A percentile compares a stretch with the other conserved stretches of the same genome.
Conservation (phyloP, 2,797 vertebrate genomes). For the Pogonophryne albipinna region DNA sequence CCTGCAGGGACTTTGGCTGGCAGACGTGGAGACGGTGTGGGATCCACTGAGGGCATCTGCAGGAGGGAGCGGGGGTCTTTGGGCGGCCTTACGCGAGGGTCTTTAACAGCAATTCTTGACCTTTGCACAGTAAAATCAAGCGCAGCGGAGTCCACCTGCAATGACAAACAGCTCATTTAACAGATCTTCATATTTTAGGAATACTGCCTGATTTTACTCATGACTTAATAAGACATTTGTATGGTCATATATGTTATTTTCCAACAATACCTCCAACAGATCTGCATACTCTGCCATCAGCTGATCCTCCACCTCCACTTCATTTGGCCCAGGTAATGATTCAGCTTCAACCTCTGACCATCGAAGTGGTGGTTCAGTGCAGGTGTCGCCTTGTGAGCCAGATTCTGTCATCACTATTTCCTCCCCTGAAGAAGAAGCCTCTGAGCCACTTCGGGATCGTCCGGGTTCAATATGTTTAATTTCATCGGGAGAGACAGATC, state of each 20-base stretch:
- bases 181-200: neutral
- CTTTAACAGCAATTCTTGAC: slow-evolving; percentile 83
- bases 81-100: slow-evolving; percentile 77
- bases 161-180: slow-evolving; percentile 15
- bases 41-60: slow-evolving; percentile 75
- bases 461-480: slow-evolving; percentile 3
- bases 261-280: slow-evolving; percentile 56
- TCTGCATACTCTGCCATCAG: neutral
- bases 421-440: slow-evolving; percentile 2
- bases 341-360: slow-evolving; percentile 12
- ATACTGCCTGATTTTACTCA: neutral
- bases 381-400: neutral
- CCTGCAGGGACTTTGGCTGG: slow-evolving; percentile 47
- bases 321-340: neutral
- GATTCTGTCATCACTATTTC: neutral
- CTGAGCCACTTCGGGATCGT: neutral
- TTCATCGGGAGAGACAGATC: slow-evolving; percentile 16
- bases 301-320: slow-evolving; percentile 20
- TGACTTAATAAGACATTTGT: neutral
- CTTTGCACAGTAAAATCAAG: slow-evolving; percentile 81
- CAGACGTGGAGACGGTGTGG: slow-evolving; percentile 39
- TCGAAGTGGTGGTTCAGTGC: slow-evolving; percentile 14
- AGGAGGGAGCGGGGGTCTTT: slow-evolving; percentile 81
- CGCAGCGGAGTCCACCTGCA: slow-evolving; percentile 46
- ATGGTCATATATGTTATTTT: neutral